Evolutionary conservation across 2,888 invertebrate genomes (phyloP).

Genomic region (Oscheius sp.): DNA sequence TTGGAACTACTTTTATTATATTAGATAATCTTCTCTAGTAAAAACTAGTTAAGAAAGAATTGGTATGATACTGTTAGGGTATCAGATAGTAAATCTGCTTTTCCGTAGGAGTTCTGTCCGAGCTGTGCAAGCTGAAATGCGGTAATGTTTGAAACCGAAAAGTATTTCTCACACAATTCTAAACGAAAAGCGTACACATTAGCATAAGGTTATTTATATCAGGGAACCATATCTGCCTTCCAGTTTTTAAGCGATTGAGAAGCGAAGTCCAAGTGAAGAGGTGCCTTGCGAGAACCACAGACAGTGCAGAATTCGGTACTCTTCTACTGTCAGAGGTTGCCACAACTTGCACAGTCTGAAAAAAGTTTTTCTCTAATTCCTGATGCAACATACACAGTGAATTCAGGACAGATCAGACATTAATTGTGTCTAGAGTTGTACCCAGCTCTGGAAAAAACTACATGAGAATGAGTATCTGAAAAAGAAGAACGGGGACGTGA

Average conservation of each 20-base stretch:
- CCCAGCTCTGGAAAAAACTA: conserved; percentile 1
- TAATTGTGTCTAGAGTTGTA: not conserved
- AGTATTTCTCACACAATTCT: too few relatives aligned
- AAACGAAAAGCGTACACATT: too few relatives aligned
- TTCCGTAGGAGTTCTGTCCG: too few relatives aligned
- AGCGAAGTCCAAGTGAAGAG: conserved; percentile 30
- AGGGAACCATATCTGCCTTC: not conserved
- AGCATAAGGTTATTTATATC: not conserved
- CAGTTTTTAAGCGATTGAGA: conserved; percentile 9
- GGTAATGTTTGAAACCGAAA: too few relatives aligned
- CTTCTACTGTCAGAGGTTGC: conserved; percentile 14
- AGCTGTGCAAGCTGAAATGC: too few relatives aligned
- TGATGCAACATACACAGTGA: not conserved
- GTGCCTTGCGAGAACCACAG: conserved; percentile 15
- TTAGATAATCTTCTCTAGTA: too few relatives aligned
- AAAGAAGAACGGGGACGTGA: not conserved
- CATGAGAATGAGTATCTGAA: not conserved
- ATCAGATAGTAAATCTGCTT: too few relatives aligned
- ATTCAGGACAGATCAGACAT: conserved; percentile 7
- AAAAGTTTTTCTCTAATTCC: too few relatives aligned
- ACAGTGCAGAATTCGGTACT: not conserved
- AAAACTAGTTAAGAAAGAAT: too few relatives aligned
- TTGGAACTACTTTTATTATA: too few relatives aligned
- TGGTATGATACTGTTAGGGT: too few relatives aligned
- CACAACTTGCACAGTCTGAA: conserved; percentile 1